Evolutionary conservation across 2,797 vertebrate genomes (phyloP).

Genomic region (Syncerus caffer): DNA sequence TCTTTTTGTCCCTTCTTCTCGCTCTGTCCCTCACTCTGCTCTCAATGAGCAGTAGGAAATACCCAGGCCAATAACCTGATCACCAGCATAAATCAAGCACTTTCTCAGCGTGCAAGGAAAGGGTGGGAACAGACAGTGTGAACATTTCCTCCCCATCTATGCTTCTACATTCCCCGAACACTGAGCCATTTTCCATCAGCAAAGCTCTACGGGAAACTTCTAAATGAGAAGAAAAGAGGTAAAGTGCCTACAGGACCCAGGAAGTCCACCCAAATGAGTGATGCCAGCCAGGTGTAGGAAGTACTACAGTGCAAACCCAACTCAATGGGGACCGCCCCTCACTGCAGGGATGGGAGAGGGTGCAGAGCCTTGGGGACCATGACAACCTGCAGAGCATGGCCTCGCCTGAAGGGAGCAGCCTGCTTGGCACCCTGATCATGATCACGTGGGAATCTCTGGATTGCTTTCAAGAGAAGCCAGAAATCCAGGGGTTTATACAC

Average conservation of each 20-base stretch:
- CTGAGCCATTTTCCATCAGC: background rate
- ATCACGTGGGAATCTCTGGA: background rate
- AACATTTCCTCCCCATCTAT: background rate
- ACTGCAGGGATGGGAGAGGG: background rate
- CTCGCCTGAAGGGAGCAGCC: accelerated
- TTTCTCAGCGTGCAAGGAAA: background rate
- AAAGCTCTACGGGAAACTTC: background rate
- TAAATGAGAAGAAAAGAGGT: background rate
- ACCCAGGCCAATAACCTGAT: background rate
- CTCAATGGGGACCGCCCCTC: accelerated
- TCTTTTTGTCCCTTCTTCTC: background rate
- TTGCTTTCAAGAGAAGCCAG: background rate
- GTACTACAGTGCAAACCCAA: accelerated
- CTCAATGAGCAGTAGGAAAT: background rate
- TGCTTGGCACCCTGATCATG: accelerated
- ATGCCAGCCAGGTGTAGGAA: background rate
- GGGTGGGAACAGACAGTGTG: background rate
- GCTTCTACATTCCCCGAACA: accelerated
- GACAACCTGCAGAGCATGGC: too few species aligned
- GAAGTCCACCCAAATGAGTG: background rate
- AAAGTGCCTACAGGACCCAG: background rate
- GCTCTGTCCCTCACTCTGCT: background rate
- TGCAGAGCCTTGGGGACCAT: accelerated
- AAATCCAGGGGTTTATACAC: background rate
- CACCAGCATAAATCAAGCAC: background rate